Evolutionary conservation across 2,113 vertebrate species (phyloP), one percentile per base, ranked within the genome.

Genomic region (Emydocephalus ijimae): DNA sequence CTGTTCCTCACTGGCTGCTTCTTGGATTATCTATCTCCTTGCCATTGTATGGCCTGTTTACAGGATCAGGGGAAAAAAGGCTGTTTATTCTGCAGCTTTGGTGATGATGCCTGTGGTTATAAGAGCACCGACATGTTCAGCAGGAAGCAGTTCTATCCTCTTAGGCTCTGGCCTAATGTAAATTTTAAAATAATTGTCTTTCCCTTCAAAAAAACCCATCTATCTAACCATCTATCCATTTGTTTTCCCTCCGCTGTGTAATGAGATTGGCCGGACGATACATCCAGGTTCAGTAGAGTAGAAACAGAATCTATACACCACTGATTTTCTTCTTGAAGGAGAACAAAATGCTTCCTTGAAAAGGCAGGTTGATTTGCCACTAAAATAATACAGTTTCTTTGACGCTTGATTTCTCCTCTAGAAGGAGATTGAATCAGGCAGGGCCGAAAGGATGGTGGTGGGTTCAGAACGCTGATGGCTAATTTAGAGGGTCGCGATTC

Each of bases 341-440:
- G 88, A 90, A 92, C 52, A 94, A 95, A 95, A 64, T 1, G 2
- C 0, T 24, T 56, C 88, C 93, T 0, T 92, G 5, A 57, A 87
- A 90, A 18, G 89, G 52, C 34, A 5, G 48, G 11, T 1, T 92
- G 52, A n/a, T 52, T 93, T 95, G 87, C n/a, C 74, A 94, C 85
- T 64, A 56, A 88, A 91, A 87, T 90, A 39, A 93, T 87, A 92
- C 94, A 92, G 12, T 74, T 89, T 74, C 94, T 92, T 24, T 95
- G 91, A 95, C 92, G 91, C 50, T 90, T 95, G 81, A 90, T 95
- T 93, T 95, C 12, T 5, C 95, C 95, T 96, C 94, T 93, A 48
- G 90, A 85, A 91, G 10, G 92, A 89, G 74, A 90, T 92, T 86
- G 14, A 94, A 39, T 29, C 93, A 96, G 92, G 95, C 64, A 34